These are phyloP conservation scores for Pseudoips prasinana DNA, from an alignment of 2,888 invertebrate species.

Conservation along the genomic window DNA sequence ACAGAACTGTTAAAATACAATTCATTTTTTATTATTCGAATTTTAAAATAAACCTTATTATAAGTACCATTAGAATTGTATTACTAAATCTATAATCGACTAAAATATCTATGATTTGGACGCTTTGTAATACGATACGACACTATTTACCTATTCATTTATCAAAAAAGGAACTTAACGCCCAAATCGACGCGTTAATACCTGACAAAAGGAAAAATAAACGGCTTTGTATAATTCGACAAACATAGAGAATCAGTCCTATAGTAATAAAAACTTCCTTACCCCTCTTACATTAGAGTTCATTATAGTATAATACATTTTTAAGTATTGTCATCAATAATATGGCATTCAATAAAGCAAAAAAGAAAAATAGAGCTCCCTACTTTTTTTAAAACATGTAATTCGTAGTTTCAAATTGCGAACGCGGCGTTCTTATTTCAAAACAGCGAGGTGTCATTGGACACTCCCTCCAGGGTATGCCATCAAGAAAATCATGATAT, in stretches of 20 bases:
- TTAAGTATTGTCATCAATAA: slow-evolving; percentile 10
- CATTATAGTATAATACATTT: slow-evolving; percentile 3
- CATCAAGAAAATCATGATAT: slow-evolving; percentile 42
- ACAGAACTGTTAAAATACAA: slow-evolving; percentile 36
- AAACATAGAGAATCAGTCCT: slow-evolving; percentile 3
- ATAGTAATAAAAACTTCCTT: background rate
- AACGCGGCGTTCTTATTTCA: slow-evolving; percentile 80
- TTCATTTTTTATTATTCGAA: slow-evolving; percentile 25
- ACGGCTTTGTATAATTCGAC: slow-evolving; percentile 74
- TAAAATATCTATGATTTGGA: slow-evolving; percentile 53
- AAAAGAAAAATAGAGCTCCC: slow-evolving; percentile 67
- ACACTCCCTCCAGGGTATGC: slow-evolving; percentile 65
- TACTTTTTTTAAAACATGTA: slow-evolving; percentile 75
- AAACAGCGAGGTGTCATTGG: slow-evolving; percentile 80
- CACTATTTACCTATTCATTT: slow-evolving; percentile 81
- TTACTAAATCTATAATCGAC: slow-evolving; percentile 21
- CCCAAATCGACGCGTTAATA: slow-evolving; percentile 79
- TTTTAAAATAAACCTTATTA: slow-evolving; percentile 29
- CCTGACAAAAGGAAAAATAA: slow-evolving; percentile 77
- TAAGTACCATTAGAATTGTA: slow-evolving; percentile 21
- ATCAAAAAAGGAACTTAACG: slow-evolving; percentile 78
- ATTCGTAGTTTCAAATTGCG: slow-evolving; percentile 80
- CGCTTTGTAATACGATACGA: slow-evolving; percentile 68
- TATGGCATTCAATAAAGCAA: slow-evolving; percentile 41
- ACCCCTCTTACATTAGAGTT: background rate